Evolutionary conservation across 2,888 invertebrate species (phyloP).

Genomic region (Erebia aethiops): DNA sequence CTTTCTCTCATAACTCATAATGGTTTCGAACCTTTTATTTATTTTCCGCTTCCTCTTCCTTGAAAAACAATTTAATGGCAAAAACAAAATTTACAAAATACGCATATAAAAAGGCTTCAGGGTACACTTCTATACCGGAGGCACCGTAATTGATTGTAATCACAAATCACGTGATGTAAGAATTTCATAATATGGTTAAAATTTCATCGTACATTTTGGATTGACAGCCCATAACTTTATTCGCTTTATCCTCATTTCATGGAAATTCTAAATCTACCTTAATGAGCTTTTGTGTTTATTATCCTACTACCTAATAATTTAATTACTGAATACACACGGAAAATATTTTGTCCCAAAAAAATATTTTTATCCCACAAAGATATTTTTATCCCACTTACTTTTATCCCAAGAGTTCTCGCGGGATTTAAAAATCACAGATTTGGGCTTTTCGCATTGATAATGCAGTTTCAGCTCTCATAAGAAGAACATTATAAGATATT

Average conservation of each 20-base stretch:
- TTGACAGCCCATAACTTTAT: slow-evolving; percentile 7
- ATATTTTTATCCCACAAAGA: too few species aligned
- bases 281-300: neutral
- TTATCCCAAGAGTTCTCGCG: too few species aligned
- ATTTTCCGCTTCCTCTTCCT: neutral
- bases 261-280: neutral
- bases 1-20: too few species aligned
- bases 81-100: slow-evolving; percentile 6
- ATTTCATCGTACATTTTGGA: neutral
- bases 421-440: too few species aligned
- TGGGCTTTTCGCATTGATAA: too few species aligned
- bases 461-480: too few species aligned
- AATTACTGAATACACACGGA: too few species aligned
- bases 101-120: neutral
- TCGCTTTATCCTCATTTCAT: neutral
- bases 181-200: slow-evolving; percentile 7
- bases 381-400: too few species aligned
- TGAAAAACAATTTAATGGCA: slow-evolving; percentile 1
- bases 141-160: slow-evolving; percentile 7
- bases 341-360: too few species aligned
- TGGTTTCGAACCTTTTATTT: neutral
- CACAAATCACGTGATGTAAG: slow-evolving; percentile 5
- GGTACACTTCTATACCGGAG: neutral
- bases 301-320: too few species aligned
- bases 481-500: too few species aligned